Conservation (phyloP, 1,140 invertebrate species). For the Luehdorfia chinensis region DNA sequence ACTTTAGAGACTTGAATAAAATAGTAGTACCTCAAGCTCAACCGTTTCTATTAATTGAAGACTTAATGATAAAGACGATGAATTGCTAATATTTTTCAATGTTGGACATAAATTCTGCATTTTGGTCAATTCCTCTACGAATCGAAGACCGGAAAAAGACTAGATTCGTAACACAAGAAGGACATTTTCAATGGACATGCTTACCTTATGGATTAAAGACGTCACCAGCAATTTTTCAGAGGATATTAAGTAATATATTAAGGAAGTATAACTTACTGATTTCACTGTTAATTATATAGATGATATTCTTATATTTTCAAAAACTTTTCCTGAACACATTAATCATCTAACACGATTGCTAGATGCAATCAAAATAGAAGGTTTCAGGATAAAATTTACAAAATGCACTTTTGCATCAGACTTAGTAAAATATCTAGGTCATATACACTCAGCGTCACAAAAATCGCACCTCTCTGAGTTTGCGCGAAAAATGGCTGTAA, state of each 20-base stretch:
- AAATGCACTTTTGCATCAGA: constrained; percentile 46
- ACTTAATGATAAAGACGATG: too few relatives aligned
- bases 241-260: not conserved
- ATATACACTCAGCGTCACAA: too few relatives aligned
- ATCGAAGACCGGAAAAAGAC: not conserved
- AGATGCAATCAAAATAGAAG: constrained; percentile 27
- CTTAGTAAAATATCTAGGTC: constrained; percentile 45
- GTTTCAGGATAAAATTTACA: constrained; percentile 44
- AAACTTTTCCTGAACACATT: constrained; percentile 18
- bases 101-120: too few relatives aligned
- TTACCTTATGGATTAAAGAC: not conserved
- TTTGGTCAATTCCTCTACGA: too few relatives aligned
- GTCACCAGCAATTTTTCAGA: not conserved
- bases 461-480: too few relatives aligned
- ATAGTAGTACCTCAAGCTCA: too few relatives aligned
- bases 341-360: constrained; percentile 21
- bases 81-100: too few relatives aligned
- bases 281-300: too few relatives aligned
- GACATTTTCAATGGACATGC: not conserved
- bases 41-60: too few relatives aligned
- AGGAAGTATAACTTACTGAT: not conserved
- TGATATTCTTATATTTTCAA: too few relatives aligned
- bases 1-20: too few relatives aligned
- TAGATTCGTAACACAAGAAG: not conserved
- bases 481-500: too few relatives aligned